A percentile compares a stretch with the other conserved stretches of the same genome.
Evolutionary conservation across 2,113 vertebrate species (phyloP).

Genomic region (Cottus gobio): DNA sequence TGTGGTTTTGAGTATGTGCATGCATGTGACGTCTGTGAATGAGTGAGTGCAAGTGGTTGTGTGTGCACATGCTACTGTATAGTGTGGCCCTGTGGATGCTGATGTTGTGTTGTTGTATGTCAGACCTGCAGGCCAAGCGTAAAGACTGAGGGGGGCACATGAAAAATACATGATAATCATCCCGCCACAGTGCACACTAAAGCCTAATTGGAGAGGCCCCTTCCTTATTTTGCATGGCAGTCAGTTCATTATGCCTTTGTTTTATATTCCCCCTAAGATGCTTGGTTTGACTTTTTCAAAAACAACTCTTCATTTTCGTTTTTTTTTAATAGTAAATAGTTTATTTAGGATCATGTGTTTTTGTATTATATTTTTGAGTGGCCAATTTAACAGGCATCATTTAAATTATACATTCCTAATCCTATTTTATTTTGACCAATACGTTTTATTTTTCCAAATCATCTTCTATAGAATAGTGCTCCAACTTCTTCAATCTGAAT

Average conservation of each 20-base stretch:
- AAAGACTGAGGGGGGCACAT: slow-evolving; percentile 66
- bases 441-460: not conserved
- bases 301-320: not conserved
- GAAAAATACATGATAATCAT: slow-evolving; percentile 82
- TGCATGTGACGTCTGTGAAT: slow-evolving; percentile 28
- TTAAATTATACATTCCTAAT: not conserved
- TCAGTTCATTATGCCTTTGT: slow-evolving; percentile 58
- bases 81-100: slow-evolving; percentile 40
- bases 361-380: not conserved
- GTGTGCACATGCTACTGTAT: not conserved
- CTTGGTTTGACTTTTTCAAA: slow-evolving; percentile 33
- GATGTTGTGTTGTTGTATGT: slow-evolving; percentile 67
- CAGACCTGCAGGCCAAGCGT: slow-evolving; percentile 70
- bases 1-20: slow-evolving; percentile 19
- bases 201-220: slow-evolving; percentile 59
- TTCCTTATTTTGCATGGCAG: slow-evolving; percentile 47
- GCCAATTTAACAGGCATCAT: not conserved
- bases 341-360: not conserved
- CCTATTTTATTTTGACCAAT: not conserved
- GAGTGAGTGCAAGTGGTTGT: slow-evolving; percentile 21
- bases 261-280: slow-evolving; percentile 61
- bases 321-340: not conserved
- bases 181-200: slow-evolving; percentile 70
- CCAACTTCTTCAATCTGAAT: slow-evolving; percentile 50
- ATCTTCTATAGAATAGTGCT: slow-evolving; percentile 4